A percentile compares a stretch with the other conserved stretches of the same genome.
These are phyloP conservation scores for Agrotis exclamationis DNA, from an alignment of 2,888 invertebrate species.

Conservation along the genomic window DNA sequence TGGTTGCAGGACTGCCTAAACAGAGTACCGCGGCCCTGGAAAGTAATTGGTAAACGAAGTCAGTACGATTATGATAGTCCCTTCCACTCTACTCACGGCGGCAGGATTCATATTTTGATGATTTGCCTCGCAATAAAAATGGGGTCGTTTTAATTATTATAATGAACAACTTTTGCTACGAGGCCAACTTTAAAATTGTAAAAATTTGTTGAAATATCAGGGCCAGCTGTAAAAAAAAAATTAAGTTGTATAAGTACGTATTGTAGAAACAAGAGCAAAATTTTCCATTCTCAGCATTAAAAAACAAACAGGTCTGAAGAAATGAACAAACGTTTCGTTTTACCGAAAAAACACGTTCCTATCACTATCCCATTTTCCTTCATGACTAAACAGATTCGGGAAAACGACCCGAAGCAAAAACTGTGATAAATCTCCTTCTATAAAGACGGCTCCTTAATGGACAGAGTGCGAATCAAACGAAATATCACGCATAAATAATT, in stretches of 20 bases:
- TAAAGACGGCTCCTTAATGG: constrained; percentile 50
- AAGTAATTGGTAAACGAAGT: too few species aligned
- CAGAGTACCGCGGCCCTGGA: too few species aligned
- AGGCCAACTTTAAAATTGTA: too few species aligned
- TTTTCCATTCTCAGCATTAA: constrained; percentile 2
- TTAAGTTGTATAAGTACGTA: neutral
- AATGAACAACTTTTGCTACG: too few species aligned
- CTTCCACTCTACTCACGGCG: too few species aligned
- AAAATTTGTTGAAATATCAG: too few species aligned
- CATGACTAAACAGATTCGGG: constrained; percentile 52
- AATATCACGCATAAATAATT: constrained; percentile 55
- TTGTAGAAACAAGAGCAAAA: neutral
- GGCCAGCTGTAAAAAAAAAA: too few species aligned
- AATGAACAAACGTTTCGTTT: constrained; percentile 27
- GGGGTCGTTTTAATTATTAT: too few species aligned
- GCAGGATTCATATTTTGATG: too few species aligned
- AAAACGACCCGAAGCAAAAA: constrained; percentile 48
- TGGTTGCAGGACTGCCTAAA: too few species aligned
- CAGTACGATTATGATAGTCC: too few species aligned
- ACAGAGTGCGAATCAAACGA: constrained; percentile 57
- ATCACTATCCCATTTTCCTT: constrained; percentile 45
- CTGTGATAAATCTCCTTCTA: constrained; percentile 52
- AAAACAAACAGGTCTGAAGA: constrained; percentile 11
- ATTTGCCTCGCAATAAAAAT: too few species aligned
- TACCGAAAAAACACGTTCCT: constrained; percentile 29